A percentile compares a stretch with the other conserved stretches of the same genome.
Evolutionary conservation across 2,888 invertebrate genomes (phyloP).

Genomic region (Pristionchus fissidentatus): DNA sequence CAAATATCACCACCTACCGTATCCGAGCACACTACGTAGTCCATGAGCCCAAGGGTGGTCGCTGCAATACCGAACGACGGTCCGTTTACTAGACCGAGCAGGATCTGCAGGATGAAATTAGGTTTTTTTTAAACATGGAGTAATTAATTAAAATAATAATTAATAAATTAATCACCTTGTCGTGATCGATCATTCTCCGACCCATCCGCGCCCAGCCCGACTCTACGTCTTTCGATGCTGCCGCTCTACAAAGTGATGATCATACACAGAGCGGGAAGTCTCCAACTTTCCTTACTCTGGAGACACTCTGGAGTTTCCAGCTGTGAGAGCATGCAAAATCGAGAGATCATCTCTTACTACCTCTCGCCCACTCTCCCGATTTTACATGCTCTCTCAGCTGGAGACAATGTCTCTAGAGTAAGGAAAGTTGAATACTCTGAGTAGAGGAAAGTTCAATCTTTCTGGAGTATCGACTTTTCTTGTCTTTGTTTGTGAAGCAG

Average conservation of each 20-base stretch:
- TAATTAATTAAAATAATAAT: not conserved
- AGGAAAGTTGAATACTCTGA: too few species aligned
- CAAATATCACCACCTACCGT: conserved; percentile 78
- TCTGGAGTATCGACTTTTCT: too few species aligned
- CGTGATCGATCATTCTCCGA: not conserved
- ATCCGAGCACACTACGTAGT: conserved; percentile 89
- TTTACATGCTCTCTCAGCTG: too few species aligned
- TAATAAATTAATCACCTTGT: not conserved
- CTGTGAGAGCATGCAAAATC: too few species aligned
- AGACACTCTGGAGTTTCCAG: too few species aligned
- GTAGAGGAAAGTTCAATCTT: too few species aligned
- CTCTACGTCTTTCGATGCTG: not conserved
- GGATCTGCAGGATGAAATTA: conserved; percentile 48
- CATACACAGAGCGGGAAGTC: too few species aligned
- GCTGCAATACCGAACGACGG: conserved; percentile 94
- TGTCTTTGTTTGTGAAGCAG: too few species aligned
- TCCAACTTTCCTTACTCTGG: too few species aligned
- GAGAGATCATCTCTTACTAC: too few species aligned
- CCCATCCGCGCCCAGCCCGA: not conserved
- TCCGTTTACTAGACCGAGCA: conserved; percentile 91
- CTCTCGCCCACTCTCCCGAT: too few species aligned
- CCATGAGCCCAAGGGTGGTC: conserved; percentile 88
- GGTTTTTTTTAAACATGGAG: not conserved
- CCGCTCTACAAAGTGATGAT: not conserved
- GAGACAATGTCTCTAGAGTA: too few species aligned